These are phyloP conservation scores for Palythoa grandis DNA, from an alignment of 92 coral and sea anemone species.

Conservation along the genomic window DNA sequence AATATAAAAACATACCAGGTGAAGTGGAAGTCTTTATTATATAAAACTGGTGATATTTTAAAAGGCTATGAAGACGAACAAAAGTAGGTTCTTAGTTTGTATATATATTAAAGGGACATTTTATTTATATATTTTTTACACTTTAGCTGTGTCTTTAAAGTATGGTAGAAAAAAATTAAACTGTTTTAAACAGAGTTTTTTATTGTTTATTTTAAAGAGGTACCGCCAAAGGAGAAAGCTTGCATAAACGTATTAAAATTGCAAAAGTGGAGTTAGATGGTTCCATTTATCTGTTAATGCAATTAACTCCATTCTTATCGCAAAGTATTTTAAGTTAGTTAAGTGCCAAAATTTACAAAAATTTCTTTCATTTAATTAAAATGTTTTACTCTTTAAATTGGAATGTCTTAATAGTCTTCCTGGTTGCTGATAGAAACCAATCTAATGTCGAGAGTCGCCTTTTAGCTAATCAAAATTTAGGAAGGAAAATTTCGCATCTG, in stretches of 20 bases:
- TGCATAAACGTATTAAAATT: neutral
- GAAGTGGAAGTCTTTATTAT: too few species aligned
- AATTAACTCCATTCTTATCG: slow-evolving; percentile 17
- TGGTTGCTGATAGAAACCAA: slow-evolving; percentile 11
- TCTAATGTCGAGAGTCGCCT: slow-evolving; percentile 8
- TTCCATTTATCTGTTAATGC: slow-evolving; percentile 9
- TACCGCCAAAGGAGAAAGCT: neutral
- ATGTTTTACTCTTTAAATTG: slow-evolving; percentile 27
- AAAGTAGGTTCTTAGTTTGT: too few species aligned
- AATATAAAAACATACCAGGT: too few species aligned
- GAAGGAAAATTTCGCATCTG: neutral
- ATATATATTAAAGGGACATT: too few species aligned
- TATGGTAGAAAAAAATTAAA: neutral
- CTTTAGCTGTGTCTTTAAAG: too few species aligned
- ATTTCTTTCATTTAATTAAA: slow-evolving; percentile 33
- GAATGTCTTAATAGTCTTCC: slow-evolving; percentile 25
- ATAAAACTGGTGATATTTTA: too few species aligned
- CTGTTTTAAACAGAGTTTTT: neutral
- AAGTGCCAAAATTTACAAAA: slow-evolving; percentile 20
- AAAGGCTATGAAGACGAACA: too few species aligned
- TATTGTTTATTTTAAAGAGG: too few species aligned
- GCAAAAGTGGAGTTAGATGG: neutral
- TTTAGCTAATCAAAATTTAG: neutral
- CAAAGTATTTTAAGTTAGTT: slow-evolving; percentile 17
- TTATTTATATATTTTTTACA: too few species aligned